Percentiles rank a stretch among this genome's conserved stretches.
Evolutionary conservation across 2,113 vertebrate genomes (phyloP).

Genomic region (Mystacornis crossleyi): DNA sequence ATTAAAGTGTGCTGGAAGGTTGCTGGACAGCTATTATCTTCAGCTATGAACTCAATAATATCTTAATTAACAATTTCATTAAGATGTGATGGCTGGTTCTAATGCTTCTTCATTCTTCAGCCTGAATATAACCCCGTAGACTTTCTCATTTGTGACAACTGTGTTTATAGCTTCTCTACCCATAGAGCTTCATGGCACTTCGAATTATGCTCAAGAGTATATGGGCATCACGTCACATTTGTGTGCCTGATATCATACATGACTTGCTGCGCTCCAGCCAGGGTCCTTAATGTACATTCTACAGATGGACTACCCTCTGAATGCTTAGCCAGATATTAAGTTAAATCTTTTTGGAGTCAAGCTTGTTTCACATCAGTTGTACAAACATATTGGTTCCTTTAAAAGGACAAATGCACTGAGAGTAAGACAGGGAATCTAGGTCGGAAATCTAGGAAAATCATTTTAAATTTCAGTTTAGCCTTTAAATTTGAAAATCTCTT

Average conservation of each 20-base stretch:
- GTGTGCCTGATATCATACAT: slow-evolving; percentile 84
- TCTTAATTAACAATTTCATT: slow-evolving; percentile 82
- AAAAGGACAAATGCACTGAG: slow-evolving; percentile 77
- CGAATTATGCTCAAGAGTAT: slow-evolving; percentile 90
- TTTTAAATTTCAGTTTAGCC: slow-evolving; percentile 44
- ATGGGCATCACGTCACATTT: slow-evolving; percentile 92
- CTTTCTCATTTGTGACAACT: slow-evolving; percentile 87
- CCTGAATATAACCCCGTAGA: slow-evolving; percentile 74
- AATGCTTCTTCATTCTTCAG: slow-evolving; percentile 57
- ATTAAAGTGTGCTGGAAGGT: slow-evolving; percentile 46
- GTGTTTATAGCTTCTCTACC: slow-evolving; percentile 86
- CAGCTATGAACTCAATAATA: slow-evolving; percentile 66
- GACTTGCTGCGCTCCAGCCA: slow-evolving; percentile 75
- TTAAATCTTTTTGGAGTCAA: slow-evolving; percentile 87
- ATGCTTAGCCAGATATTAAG: slow-evolving; percentile 83
- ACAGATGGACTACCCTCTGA: slow-evolving; percentile 74
- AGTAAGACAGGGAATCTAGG: slow-evolving; percentile 62
- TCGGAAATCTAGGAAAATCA: slow-evolving; percentile 61
- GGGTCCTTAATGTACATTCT: slow-evolving; percentile 77
- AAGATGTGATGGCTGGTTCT: slow-evolving; percentile 71
- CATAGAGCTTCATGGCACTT: slow-evolving; percentile 86
- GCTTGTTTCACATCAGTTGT: slow-evolving; percentile 83
- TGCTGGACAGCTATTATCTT: slow-evolving; percentile 48
- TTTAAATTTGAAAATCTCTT: slow-evolving; percentile 53
- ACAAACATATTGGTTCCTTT: slow-evolving; percentile 85